Evolutionary conservation across 30 jellyfish, hydroid and myxozoan species (phyloP).

Genomic region (Hydractinia symbiolongicarpus): DNA sequence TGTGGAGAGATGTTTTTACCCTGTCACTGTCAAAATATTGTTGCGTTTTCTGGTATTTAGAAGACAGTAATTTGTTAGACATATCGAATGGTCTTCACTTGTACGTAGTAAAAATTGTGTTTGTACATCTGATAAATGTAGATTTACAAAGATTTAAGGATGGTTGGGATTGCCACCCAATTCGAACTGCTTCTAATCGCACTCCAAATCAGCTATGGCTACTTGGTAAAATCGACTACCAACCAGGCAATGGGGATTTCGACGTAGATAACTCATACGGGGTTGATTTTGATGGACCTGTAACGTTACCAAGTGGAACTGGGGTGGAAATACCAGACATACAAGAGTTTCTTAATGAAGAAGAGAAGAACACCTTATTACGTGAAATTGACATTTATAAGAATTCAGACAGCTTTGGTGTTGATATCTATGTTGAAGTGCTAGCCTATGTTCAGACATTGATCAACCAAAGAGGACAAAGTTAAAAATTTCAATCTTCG

Average conservation of each 20-base stretch:
- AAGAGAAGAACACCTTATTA: background rate
- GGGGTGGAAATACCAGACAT: conserved; percentile 4
- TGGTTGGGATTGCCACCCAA: conserved; percentile 30
- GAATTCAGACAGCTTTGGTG: conserved; percentile 1
- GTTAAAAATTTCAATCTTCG: too few relatives aligned
- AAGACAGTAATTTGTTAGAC: background rate
- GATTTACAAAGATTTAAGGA: conserved; percentile 7
- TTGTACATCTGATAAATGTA: conserved; percentile 18
- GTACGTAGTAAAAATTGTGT: conserved; percentile 17
- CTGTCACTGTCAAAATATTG: background rate
- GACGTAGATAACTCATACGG: background rate
- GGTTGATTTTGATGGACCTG: conserved; percentile 11
- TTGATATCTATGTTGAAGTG: background rate
- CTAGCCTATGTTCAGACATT: background rate
- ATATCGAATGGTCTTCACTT: conserved; percentile 1
- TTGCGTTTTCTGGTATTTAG: conserved; percentile 4
- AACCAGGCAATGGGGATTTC: background rate
- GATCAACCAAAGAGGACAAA: background rate
- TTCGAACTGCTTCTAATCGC: background rate
- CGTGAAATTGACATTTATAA: background rate
- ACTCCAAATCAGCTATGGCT: conserved; percentile 32
- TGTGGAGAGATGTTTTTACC: conserved; percentile 25
- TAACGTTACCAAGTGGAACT: background rate
- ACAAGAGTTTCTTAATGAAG: background rate
- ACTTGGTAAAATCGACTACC: conserved; percentile 12